These are phyloP conservation scores for Drosophila pseudoobscura DNA, from an alignment of 1,140 invertebrate species.

Conservation along the genomic window DNA sequence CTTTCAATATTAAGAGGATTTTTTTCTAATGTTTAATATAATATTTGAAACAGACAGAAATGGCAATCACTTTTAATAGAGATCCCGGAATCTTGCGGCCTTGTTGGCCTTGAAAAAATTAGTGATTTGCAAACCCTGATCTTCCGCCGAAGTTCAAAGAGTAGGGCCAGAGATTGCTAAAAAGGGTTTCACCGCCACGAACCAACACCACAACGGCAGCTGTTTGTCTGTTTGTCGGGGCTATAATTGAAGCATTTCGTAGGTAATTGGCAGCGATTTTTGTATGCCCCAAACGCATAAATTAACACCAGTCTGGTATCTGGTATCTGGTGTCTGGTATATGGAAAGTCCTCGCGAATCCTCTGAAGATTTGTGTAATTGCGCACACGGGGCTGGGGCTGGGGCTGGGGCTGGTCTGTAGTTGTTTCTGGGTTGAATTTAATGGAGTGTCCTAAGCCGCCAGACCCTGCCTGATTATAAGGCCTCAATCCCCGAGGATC, in stretches of 20 bases:
- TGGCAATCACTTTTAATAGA: conserved; percentile 16
- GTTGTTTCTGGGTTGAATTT: conserved; percentile 42
- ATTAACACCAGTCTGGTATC: conserved; percentile 67
- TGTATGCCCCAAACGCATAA: conserved; percentile 68
- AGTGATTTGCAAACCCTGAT: not conserved
- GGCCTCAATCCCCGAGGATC: conserved; percentile 22
- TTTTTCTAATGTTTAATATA: too few species aligned
- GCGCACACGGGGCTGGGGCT: conserved; percentile 16
- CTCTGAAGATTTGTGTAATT: conserved; percentile 75
- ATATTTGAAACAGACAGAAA: too few species aligned
- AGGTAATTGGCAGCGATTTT: conserved; percentile 76
- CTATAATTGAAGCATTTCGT: conserved; percentile 78
- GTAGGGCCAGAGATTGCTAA: conserved; percentile 50
- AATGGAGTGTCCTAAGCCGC: conserved; percentile 49
- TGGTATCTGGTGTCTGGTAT: not conserved
- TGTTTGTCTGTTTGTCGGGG: conserved; percentile 51
- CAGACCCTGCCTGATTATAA: conserved; percentile 55
- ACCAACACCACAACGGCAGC: conserved; percentile 45
- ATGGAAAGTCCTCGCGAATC: conserved; percentile 23
- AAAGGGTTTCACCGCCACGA: conserved; percentile 64
- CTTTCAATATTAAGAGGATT: too few species aligned
- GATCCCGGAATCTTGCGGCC: not conserved
- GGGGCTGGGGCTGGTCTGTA: not conserved
- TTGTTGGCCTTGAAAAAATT: conserved; percentile 45
- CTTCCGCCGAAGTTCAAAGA: conserved; percentile 40